Base-by-base conservation (phyloP, 2,888 invertebrate genomes). In the Andrena hattorfiana region DNA sequence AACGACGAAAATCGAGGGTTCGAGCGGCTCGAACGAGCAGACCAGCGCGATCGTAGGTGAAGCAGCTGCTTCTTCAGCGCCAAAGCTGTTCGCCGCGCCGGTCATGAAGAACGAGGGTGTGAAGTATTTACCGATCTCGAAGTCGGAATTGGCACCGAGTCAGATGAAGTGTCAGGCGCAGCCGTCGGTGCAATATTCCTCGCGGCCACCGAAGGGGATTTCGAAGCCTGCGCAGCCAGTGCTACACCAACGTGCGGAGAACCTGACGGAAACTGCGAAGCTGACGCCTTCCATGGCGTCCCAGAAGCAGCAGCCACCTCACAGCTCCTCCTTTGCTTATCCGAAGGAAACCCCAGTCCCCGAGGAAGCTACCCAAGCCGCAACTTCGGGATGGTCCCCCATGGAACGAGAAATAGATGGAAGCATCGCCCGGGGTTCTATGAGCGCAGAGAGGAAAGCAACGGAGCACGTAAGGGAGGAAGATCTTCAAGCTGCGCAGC, bases 51-150 rank as follows among this genome's bases (percentile, higher is more conserved):
- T 4, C 13, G 8, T 6, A 0, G 7, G 35, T 7, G 2, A 28
- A 5, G 23, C 28, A 2, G 16, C 5, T 10, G 0, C 49, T 1
- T 1, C 26, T 1, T 2, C n/a, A 0, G 8, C 13, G 8, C 8
- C 13, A 1, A 56, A 70, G 6, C 3, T 54, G 30, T 1, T 54
- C 0, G 2, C 49, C 2, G 62, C 16, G 20, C 2, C 48, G 0
- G 5, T 28, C 0, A 67, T 20, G 2, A 30, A n/a, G 0, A 42
- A 16, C 42, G 63, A 81, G 5, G 49, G 51, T 1, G 13, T 54
- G 0, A 64, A 66, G 8, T 74, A 30, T 0, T 13, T 81, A 8
- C 81, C 81, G 0, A 49, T 74, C 4, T 51, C 54, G n/a, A 81
- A 74, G n/a, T 13, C 64, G 0, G 69, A 81, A 1, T 10, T 59